These are phyloP conservation scores for Calidris pygmaea DNA, from an alignment of 2,113 vertebrate genomes.

Conservation along the genomic window DNA sequence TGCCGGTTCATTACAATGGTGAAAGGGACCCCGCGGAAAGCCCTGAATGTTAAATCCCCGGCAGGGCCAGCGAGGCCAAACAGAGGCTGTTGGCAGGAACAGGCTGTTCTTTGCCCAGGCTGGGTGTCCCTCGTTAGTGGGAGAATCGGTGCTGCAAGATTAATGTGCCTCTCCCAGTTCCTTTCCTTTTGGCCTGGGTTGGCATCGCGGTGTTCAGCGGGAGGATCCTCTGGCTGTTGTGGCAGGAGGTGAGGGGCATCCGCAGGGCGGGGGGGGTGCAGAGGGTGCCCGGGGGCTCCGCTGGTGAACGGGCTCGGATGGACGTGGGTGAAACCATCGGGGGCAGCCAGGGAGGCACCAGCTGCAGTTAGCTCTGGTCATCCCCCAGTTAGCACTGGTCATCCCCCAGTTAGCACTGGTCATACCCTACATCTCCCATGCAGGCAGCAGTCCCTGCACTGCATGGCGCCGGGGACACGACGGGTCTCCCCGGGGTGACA, in stretches of 20 bases:
- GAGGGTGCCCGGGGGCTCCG: too few relatives aligned
- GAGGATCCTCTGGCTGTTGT: not conserved
- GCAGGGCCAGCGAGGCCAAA: not conserved
- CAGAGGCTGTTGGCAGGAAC: not conserved
- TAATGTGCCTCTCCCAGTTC: not conserved
- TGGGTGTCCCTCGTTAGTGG: not conserved
- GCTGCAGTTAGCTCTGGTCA: not conserved
- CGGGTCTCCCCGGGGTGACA: accelerated
- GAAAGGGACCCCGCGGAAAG: not conserved
- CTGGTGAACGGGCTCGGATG: accelerated
- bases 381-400: not conserved
- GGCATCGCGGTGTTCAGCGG: not conserved
- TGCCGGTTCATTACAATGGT: not conserved
- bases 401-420: not conserved
- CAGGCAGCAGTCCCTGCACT: not conserved
- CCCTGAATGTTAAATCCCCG: not conserved
- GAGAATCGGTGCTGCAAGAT: not conserved
- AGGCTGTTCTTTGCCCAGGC: not conserved
- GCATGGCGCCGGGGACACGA: accelerated
- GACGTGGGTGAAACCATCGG: too few relatives aligned
- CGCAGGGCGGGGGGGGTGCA: accelerated
- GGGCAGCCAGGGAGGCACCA: not conserved
- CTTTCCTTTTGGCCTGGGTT: not conserved
- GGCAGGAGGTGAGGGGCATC: not conserved
- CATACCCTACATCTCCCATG: not conserved